A percentile compares a stretch with the other conserved stretches of the same genome.
Evolutionary conservation across 2,113 vertebrate species (phyloP).

Genomic region (Thalassoma bifasciatum): DNA sequence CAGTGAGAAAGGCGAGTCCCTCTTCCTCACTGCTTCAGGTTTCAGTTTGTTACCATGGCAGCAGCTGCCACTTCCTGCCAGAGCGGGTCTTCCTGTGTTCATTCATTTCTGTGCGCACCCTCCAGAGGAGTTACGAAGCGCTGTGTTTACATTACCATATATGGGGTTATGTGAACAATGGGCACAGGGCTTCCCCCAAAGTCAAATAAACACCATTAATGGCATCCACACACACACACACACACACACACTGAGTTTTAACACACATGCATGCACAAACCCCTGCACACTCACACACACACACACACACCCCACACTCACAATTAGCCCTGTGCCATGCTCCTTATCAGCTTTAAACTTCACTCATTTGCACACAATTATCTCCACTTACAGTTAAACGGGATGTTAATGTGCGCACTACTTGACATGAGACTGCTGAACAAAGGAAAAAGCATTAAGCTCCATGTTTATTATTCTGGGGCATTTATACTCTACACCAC

Average conservation of each 20-base stretch:
- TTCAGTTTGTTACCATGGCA: conserved; percentile 86
- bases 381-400: conserved; percentile 55
- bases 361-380: conserved; percentile 65
- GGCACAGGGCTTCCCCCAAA: conserved; percentile 77
- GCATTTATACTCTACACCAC: conserved; percentile 9
- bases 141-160: conserved; percentile 84
- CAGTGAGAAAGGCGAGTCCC: conserved; percentile 71
- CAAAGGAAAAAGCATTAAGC: conserved; percentile 43
- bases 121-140: conserved; percentile 71
- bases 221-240: conserved; percentile 28
- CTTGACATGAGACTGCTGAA: conserved; percentile 45
- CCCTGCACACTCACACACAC: not conserved
- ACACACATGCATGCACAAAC: conserved; percentile 4
- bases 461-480: conserved; percentile 30
- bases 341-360: conserved; percentile 53
- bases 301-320: not conserved
- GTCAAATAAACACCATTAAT: conserved; percentile 67
- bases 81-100: conserved; percentile 85
- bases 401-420: conserved; percentile 58
- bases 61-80: conserved; percentile 86
- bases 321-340: conserved; percentile 10
- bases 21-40: conserved; percentile 74
- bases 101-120: conserved; percentile 81
- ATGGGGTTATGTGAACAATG: conserved; percentile 77
- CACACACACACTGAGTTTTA: not conserved